Conservation (phyloP, 2,113 vertebrate species). For the Vulpes ferrilata region DNA sequence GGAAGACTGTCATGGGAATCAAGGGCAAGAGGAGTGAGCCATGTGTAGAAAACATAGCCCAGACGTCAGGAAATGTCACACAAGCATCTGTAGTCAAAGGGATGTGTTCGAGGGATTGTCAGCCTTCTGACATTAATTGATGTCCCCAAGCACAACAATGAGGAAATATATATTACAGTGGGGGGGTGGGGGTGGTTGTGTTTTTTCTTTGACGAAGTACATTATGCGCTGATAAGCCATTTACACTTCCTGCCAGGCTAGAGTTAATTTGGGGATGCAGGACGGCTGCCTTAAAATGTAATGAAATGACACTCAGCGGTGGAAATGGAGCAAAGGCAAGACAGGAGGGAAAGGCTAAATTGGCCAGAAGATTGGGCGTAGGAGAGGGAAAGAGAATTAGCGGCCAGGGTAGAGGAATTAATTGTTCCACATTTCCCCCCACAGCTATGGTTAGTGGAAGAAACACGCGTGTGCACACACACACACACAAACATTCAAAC, state of each 20-base stretch:
- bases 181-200: background rate
- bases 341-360: slow-evolving; percentile 33
- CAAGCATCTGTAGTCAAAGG: slow-evolving; percentile 22
- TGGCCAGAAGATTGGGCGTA: background rate
- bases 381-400: slow-evolving; percentile 24
- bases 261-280: slow-evolving; percentile 66
- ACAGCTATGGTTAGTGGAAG: background rate
- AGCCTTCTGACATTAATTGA: slow-evolving; percentile 72
- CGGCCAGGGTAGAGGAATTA: slow-evolving; percentile 15
- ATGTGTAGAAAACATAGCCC: background rate
- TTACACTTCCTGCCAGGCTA: slow-evolving; percentile 53
- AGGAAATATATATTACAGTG: slow-evolving; percentile 61
- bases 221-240: slow-evolving; percentile 65
- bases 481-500: background rate
- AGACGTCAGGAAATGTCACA: slow-evolving; percentile 60
- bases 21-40: slow-evolving; percentile 56
- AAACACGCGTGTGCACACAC: background rate
- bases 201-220: slow-evolving; percentile 55
- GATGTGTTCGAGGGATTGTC: slow-evolving; percentile 45
- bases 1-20: slow-evolving; percentile 45
- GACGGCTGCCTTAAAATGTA: slow-evolving; percentile 63
- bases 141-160: slow-evolving; percentile 50
- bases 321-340: slow-evolving; percentile 17
- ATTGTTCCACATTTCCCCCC: background rate
- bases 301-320: slow-evolving; percentile 74